Evolutionary conservation across 2,797 vertebrate genomes (phyloP).

Genomic region (Pseudopleuronectes americanus): DNA sequence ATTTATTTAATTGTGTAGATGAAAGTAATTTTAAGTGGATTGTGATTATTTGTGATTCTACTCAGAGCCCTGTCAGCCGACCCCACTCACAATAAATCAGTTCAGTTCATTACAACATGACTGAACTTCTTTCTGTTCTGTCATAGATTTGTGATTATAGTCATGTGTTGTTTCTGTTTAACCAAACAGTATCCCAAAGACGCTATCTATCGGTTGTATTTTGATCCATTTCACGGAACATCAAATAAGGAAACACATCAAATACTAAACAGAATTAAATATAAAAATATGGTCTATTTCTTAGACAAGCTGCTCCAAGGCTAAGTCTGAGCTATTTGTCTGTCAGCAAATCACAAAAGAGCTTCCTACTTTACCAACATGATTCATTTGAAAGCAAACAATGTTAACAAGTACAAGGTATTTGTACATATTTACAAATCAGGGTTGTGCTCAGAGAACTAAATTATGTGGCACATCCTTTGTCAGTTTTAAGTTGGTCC

Average conservation of each 20-base stretch:
- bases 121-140: neutral
- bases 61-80: neutral
- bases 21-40: neutral
- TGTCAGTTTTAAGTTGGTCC: constrained; percentile 11
- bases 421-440: neutral
- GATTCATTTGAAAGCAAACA: constrained; percentile 2
- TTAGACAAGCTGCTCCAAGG: neutral
- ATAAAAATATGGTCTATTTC: neutral
- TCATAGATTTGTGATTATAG: neutral
- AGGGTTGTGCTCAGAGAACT: neutral
- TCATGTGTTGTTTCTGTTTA: too few relatives aligned
- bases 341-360: neutral
- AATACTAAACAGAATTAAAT: neutral
- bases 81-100: neutral
- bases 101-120: neutral
- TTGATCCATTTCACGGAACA: too few relatives aligned
- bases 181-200: too few relatives aligned
- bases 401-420: neutral
- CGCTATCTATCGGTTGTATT: too few relatives aligned
- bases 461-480: constrained; percentile 1
- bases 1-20: neutral
- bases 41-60: neutral
- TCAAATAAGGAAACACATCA: neutral
- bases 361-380: neutral
- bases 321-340: neutral